Evolutionary conservation across 2,888 invertebrate species (phyloP).

Genomic region (Meiosimyza decipiens): DNA sequence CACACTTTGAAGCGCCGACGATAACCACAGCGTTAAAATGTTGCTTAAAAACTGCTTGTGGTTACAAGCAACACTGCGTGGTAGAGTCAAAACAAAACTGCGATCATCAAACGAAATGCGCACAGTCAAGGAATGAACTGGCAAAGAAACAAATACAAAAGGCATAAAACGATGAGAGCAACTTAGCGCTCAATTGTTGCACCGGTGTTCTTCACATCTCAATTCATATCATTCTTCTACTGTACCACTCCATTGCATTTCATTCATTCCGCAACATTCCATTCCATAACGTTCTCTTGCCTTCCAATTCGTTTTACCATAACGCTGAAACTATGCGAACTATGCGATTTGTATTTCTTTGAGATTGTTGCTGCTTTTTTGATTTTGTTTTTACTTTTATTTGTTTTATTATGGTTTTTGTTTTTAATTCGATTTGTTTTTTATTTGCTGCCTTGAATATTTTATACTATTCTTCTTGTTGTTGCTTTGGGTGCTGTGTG

Average conservation of each 20-base stretch:
- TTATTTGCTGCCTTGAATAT: neutral
- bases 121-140: neutral
- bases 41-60: conserved; percentile 33
- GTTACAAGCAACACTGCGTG: neutral
- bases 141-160: neutral
- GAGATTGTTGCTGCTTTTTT: neutral
- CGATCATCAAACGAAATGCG: neutral
- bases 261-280: too few species aligned
- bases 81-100: neutral
- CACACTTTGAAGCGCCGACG: conserved; percentile 5
- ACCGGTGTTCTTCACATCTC: too few species aligned
- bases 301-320: too few species aligned
- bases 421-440: neutral
- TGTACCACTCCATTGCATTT: too few species aligned
- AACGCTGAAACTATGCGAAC: neutral
- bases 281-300: too few species aligned
- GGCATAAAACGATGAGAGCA: too few species aligned
- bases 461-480: neutral
- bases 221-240: too few species aligned
- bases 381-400: neutral
- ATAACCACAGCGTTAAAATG: conserved; percentile 31
- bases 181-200: too few species aligned
- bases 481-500: too few species aligned
- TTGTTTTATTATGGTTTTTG: neutral
- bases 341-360: conserved; percentile 13